phyloP scores from a whole-genome alignment of 2,113 vertebrate genomes.

The Microcebus ravelobensis region DNA sequence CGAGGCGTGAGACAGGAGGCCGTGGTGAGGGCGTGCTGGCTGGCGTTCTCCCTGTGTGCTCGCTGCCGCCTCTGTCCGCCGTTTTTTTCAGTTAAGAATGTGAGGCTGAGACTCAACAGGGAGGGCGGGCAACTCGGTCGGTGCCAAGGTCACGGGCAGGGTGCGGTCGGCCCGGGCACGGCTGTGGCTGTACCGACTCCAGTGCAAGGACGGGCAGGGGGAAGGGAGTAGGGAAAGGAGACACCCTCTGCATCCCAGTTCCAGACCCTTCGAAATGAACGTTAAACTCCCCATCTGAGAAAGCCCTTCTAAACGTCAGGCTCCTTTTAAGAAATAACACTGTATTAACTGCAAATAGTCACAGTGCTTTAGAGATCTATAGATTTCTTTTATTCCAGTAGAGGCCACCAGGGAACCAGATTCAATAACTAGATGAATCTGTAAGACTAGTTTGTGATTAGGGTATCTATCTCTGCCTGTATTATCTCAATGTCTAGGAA shows the following conservation, averaged over 20 bases:
- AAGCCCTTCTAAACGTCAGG: neutral
- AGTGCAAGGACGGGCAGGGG: neutral
- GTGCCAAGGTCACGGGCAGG: neutral
- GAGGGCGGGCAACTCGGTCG: neutral
- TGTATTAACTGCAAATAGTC: neutral
- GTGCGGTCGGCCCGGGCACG: accelerated
- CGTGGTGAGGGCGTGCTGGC: accelerated
- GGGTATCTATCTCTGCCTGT: neutral
- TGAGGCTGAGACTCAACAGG: neutral
- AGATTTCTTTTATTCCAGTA: neutral
- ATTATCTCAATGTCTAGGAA: neutral
- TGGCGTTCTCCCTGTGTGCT: neutral
- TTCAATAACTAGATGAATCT: neutral
- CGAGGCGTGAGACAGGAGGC: neutral
- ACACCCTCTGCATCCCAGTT: neutral
- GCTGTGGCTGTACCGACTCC: accelerated
- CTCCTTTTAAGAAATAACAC: neutral
- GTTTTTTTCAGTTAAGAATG: neutral
- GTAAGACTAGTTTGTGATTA: neutral
- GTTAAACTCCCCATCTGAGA: neutral
- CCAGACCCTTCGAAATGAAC: neutral
- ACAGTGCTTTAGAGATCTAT: neutral
- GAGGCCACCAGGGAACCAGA: neutral
- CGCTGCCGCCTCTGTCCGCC: neutral
- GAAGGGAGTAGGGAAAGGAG: neutral